phyloP scores from a whole-genome alignment of 1,140 invertebrate species.

The Dryas iulia region DNA sequence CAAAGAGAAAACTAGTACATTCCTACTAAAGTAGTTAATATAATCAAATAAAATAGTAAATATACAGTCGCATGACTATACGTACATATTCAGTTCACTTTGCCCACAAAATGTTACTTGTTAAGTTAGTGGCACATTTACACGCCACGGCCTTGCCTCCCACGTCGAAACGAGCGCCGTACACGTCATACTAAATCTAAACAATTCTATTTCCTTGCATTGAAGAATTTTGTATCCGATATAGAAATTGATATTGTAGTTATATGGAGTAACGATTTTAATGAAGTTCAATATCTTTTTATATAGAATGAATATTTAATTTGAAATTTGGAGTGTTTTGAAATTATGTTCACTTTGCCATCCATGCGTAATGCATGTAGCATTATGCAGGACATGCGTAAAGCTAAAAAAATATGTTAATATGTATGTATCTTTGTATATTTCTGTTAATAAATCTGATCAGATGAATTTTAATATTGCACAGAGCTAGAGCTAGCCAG shows the following conservation, averaged over 20 bases:
- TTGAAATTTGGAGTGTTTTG: too few species aligned
- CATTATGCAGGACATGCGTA: too few species aligned
- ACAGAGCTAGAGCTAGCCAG: too few species aligned
- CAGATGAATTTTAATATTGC: too few species aligned
- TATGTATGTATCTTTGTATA: too few species aligned
- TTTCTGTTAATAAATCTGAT: too few species aligned
- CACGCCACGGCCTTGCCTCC: conserved; percentile 30
- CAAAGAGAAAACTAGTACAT: too few species aligned
- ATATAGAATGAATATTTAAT: not conserved
- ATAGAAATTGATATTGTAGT: not conserved
- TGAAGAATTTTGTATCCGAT: not conserved
- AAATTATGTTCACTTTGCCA: too few species aligned
- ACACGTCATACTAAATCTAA: conserved; percentile 27
- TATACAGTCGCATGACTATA: not conserved
- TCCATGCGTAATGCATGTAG: too few species aligned
- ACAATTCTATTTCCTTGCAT: conserved; percentile 23
- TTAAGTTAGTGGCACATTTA: conserved; percentile 29
- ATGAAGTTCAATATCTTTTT: not conserved
- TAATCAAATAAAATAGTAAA: not conserved
- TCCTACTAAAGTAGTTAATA: not conserved
- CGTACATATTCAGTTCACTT: not conserved
- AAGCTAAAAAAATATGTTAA: too few species aligned
- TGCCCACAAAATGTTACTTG: conserved; percentile 19
- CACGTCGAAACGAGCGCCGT: conserved; percentile 16
- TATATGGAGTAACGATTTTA: not conserved